Evolutionary conservation across 2,888 invertebrate species (phyloP), one percentile per base, ranked within the genome.

Genomic region (Bruchidius siliquastri): DNA sequence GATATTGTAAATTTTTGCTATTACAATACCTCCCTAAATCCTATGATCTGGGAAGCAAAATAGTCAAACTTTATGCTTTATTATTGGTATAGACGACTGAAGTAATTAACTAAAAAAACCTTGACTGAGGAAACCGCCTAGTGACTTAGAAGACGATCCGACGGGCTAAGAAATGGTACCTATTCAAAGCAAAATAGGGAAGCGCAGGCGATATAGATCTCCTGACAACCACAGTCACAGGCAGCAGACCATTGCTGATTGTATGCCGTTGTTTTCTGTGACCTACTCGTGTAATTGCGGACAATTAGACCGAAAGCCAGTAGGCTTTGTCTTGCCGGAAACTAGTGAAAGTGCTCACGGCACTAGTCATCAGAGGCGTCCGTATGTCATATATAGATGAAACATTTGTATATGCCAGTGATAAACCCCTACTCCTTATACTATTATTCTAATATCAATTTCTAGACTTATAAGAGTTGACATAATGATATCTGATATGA

Each of bases 271-370:
- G n/a, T 67, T 71, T 30, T 71, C 68, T 6, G 21, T 49, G 68
- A 67, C 71, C 30, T 71, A 68, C 71, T 71, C 71, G 67, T 67
- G 49, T 71, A 71, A 26, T 71, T 67, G 67, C 20, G 26, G 22
- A 68, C 49, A 72, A 72, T 72, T 72, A 69, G 72, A 72, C 49
- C 72, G 30, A 72, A 69, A 21, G 20, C 49, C 21, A 49, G 21
- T 49, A 66, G 69, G 49, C 69, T 67, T 72, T 69, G 72, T 72
- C 67, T 72, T 49, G 49, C 49, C 49, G 49, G 49, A 6, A 22
- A n/a, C 22, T 69, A 69, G 72, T 72, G 72, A 72, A 72, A 72
- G 72, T 13, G 49, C 49, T 49, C 49, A 49, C 49, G 49, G 49
- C 49, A 49, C 49, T 49, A 4, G 18, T 13, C 18, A 18, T 13